Base-by-base conservation (phyloP, 2,888 invertebrate species). In the Acanthococcus lagerstroemiae region DNA sequence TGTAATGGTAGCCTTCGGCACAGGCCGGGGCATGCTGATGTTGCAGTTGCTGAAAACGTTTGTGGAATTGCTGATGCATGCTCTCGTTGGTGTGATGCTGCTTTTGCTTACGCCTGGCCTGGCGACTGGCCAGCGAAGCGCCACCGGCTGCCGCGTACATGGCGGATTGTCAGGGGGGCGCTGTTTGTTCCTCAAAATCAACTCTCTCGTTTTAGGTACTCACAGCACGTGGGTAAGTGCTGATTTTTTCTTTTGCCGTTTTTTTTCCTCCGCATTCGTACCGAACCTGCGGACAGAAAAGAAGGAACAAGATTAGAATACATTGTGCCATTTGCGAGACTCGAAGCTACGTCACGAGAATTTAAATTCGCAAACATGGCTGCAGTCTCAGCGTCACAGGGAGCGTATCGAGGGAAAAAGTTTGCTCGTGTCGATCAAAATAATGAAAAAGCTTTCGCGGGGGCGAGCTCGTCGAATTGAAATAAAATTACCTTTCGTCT, bases 111-210 rank as follows among this genome's bases (percentile, higher is more conserved):
- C 72, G 80, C 68, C 83, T 79, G 71, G 86, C 87, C 79, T 87
- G 86, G 75, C 89, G 84, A 79, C 87, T 88, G 77, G 90, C 89
- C 78, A 90, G 82, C 75, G 88, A 88, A 75, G 89, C 88, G 77
- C 89, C 90, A 77, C 90, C 90, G 76, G 90, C 90, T 76, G 90
- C 90, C 76, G 90, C 90, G 82, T 90, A 90, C 90, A 90, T 90
- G 71, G 4, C 22, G 44, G 19, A n/a, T 37, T 9, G n/a, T n/a
- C 37, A 37, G 2, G 27, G 25, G 4, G 37, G 1, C 22, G 50
- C 9, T 12, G 9, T 50, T 50, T 50, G 17, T 21, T n/a, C n/a
- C n/a, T n/a, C n/a, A n/a, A n/a, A n/a, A n/a, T n/a, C n/a, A n/a
- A n/a, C n/a, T n/a, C n/a, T n/a, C 37, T 9, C 12, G 12, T 9